Base-by-base conservation (phyloP, 2,888 invertebrate genomes). In the Parthenolecanium corni region DNA sequence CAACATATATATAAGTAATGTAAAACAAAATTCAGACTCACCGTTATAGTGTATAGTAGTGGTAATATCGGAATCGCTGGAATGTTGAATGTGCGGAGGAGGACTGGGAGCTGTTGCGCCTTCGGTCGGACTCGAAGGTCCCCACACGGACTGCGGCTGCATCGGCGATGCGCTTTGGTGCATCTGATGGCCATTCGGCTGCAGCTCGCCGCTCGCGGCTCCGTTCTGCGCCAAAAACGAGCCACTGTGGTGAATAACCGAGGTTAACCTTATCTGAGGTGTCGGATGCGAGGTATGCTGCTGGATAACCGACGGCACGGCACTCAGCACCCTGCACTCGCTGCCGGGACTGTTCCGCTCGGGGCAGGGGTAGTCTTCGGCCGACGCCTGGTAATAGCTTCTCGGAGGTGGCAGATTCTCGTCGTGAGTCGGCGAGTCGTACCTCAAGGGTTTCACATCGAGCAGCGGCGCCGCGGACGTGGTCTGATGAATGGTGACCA, bases 91-190 rank as follows among this genome's bases (percentile, higher is more conserved):
- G 44, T 62, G 62, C 6, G 72, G 70, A 20, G 73, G 73, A 46
- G 74, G 74, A 58, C 72, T 72, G 38, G 73, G 73, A 61, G 73
- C 85, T 67, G 85, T 85, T 67, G 84, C 82, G 69, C 84, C 85
- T 67, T 84, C 85, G 68, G 85, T 84, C 64, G 85, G 84, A 71
- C 84, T 84, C 66, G 83, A 82, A 46, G 84, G 85, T 51, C 83
- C 83, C 84, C 84, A 84, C 82, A 71, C 80, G 78, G 69, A 76
- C 75, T 69, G 77, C 74, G 65, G 68, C 58, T 64, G 68, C 65
- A 66, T 66, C 61, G 66, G 70, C 70, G 67, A 67, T 38, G 64
- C 63, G 66, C 56, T 47, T 38, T 38, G 64, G 25, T 54, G 54
- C 57, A 62, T 62, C 11, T 24, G 42, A 2, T 46, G 23, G 11